A percentile compares a stretch with the other conserved stretches of the same genome.
Evolutionary conservation across 2,888 invertebrate species (phyloP).

Genomic region (Lochmaea capreae): DNA sequence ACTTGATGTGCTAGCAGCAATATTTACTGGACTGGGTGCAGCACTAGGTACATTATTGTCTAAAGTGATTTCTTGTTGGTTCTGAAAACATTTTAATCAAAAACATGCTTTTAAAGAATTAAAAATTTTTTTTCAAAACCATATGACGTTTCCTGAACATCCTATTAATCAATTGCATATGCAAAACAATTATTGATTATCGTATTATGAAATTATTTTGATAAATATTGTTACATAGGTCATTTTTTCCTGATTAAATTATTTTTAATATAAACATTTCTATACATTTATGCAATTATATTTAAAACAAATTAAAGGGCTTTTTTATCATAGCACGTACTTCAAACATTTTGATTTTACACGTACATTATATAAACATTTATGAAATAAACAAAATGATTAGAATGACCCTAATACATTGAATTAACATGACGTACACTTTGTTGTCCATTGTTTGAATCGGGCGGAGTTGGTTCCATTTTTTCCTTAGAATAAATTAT

Average conservation of each 20-base stretch:
- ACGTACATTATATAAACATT: neutral
- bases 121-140: neutral
- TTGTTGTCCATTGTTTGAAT: slow-evolving; percentile 38
- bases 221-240: neutral
- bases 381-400: neutral
- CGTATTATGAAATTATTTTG: slow-evolving; percentile 20
- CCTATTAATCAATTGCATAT: no score
- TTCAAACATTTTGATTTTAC: neutral
- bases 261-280: neutral
- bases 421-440: slow-evolving; percentile 21
- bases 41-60: slow-evolving; percentile 39
- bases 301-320: neutral
- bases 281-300: neutral
- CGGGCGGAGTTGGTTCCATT: slow-evolving; percentile 53
- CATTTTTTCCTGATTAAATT: slow-evolving; percentile 15
- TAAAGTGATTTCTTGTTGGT: slow-evolving; percentile 43
- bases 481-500: slow-evolving; percentile 13
- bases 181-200: slow-evolving; percentile 9
- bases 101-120: no score
- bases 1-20: slow-evolving; percentile 55
- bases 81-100: no score
- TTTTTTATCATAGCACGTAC: neutral
- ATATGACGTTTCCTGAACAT: no score
- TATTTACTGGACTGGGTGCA: slow-evolving; percentile 8
- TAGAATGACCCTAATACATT: slow-evolving; percentile 25